A percentile compares a stretch with the other conserved stretches of the same genome.
These are phyloP conservation scores for Phyllostomus discolor DNA, from an alignment of 2,113 vertebrate genomes.

Conservation along the genomic window DNA sequence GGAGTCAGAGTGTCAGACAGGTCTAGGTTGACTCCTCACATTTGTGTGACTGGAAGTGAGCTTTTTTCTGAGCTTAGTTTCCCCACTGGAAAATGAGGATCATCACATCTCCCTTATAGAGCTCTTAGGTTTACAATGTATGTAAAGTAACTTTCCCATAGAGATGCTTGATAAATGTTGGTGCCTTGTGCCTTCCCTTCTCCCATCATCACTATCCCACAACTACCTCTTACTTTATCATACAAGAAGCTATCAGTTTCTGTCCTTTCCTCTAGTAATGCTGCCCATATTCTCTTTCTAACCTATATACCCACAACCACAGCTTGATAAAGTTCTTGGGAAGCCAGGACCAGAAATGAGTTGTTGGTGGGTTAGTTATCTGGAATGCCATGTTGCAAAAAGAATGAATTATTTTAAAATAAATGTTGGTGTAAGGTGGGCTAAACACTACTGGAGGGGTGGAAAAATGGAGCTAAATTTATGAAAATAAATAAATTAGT, in stretches of 20 bases:
- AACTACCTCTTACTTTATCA: background rate
- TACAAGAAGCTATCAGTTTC: background rate
- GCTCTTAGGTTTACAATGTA: background rate
- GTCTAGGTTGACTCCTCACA: background rate
- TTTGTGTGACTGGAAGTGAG: background rate
- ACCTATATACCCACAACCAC: background rate
- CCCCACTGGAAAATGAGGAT: background rate
- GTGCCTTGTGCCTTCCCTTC: background rate
- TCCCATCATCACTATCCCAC: background rate
- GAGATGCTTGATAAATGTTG: background rate
- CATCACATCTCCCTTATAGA: background rate
- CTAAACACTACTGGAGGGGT: background rate
- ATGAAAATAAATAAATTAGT: background rate
- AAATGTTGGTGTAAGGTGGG: background rate
- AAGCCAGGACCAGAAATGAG: background rate
- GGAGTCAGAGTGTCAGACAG: background rate
- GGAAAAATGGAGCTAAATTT: background rate
- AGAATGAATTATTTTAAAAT: background rate
- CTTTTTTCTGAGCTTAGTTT: background rate
- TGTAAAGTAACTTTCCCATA: background rate
- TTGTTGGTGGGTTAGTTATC: background rate
- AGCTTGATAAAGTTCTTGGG: background rate
- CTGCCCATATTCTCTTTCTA: background rate
- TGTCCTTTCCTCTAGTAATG: background rate
- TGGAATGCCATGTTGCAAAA: background rate